Evolutionary conservation across 2,113 vertebrate genomes (phyloP).

Genomic region (Promerops cafer): DNA sequence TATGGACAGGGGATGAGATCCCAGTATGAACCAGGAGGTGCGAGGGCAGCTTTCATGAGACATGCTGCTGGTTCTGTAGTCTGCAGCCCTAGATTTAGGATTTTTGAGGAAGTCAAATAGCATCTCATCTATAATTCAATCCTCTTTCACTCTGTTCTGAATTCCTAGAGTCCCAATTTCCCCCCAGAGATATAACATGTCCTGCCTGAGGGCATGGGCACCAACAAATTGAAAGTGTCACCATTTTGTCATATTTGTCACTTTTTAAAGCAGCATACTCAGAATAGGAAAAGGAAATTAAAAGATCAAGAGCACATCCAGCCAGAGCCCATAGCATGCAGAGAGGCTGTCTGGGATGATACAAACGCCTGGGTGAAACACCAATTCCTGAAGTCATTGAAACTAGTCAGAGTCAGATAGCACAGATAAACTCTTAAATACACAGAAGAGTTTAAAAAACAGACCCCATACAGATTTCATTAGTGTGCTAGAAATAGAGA

Average conservation of each 20-base stretch:
- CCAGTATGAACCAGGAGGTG: not conserved
- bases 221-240: not conserved
- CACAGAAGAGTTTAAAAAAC: not conserved
- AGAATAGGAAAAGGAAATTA: not conserved
- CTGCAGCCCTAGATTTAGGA: not conserved
- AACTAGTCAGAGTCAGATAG: not conserved
- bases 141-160: not conserved
- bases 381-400: not conserved
- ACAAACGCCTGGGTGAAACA: not conserved
- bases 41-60: not conserved
- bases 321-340: not conserved
- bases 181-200: not conserved
- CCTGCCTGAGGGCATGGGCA: not conserved
- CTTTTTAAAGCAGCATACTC: not conserved
- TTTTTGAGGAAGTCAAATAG: not conserved
- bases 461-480: not conserved
- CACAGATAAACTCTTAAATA: not conserved
- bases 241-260: not conserved
- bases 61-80: not conserved
- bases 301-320: not conserved
- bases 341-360: not conserved
- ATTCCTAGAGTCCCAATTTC: not conserved
- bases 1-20: not conserved
- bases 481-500: not conserved
- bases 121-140: conserved; percentile 8